Evolutionary conservation across 2,888 invertebrate species (phyloP).

Genomic region (Thalpophila matura): DNA sequence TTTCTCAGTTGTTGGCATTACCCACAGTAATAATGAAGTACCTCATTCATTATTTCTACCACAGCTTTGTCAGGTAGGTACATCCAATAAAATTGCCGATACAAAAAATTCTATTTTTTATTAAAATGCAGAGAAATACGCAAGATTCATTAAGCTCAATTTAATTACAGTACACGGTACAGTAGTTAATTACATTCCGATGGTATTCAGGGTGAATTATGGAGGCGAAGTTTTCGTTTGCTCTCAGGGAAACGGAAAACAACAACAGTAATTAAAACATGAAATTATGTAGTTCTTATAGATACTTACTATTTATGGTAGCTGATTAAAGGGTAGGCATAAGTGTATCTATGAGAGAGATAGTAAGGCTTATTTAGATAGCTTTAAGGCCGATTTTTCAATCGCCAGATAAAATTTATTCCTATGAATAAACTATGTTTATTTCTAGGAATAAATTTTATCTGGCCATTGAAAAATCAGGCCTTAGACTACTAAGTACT

Average conservation of each 20-base stretch:
- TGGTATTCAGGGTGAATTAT: conserved; percentile 61
- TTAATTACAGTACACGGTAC: conserved; percentile 63
- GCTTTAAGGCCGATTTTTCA: too few relatives aligned
- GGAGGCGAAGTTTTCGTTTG: conserved; percentile 52
- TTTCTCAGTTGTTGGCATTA: too few relatives aligned
- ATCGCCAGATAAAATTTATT: too few relatives aligned
- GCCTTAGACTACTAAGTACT: too few relatives aligned
- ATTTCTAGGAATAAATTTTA: too few relatives aligned
- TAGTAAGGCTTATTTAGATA: background rate
- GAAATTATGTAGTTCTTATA: conserved; percentile 43
- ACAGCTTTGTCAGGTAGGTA: too few relatives aligned
- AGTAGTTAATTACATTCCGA: conserved; percentile 63
- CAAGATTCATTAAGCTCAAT: conserved; percentile 60
- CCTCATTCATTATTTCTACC: too few relatives aligned
- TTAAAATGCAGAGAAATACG: conserved; percentile 46
- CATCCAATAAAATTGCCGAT: background rate
- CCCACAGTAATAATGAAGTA: too few relatives aligned
- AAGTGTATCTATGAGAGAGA: background rate
- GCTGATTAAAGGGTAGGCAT: background rate
- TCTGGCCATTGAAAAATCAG: too few relatives aligned
- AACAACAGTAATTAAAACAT: conserved; percentile 54
- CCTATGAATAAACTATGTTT: too few relatives aligned
- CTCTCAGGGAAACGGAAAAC: conserved; percentile 30
- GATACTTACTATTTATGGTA: background rate
- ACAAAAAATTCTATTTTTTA: conserved; percentile 7